Evolutionary conservation across 2,888 invertebrate species (phyloP).

Genomic region (Neoitamus cyanurus): DNA sequence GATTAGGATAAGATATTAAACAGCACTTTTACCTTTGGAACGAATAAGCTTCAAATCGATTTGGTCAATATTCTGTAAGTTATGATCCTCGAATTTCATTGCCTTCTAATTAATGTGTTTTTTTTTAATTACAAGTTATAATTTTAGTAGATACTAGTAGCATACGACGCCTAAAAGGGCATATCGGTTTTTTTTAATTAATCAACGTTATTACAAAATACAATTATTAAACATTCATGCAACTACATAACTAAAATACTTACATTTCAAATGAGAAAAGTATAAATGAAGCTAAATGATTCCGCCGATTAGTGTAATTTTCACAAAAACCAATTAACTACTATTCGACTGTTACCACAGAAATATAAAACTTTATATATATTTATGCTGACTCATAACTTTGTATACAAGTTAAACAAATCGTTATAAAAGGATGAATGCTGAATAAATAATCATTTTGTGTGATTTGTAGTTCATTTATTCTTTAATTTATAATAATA

Average conservation of each 20-base stretch:
- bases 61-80: no score
- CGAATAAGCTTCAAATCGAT: no score
- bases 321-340: no score
- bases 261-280: neutral
- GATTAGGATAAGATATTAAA: no score
- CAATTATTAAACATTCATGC: neutral
- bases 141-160: no score
- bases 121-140: no score
- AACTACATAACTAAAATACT: neutral
- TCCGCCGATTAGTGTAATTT: no score
- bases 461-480: slow-evolving; percentile 15
- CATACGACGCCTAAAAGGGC: no score
- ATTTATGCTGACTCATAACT: neutral
- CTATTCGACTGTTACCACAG: neutral
- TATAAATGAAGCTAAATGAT: no score
- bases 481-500: slow-evolving; percentile 23
- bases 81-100: no score
- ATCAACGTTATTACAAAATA: neutral
- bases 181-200: neutral
- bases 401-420: neutral
- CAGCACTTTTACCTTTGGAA: no score
- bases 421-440: neutral
- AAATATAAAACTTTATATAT: neutral
- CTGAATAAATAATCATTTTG: slow-evolving; percentile 15
- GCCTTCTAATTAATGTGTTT: no score